Percentiles rank a stretch among this genome's conserved stretches.
These are phyloP conservation scores for Aurelia aurita complex sp. Pacific DNA, from an alignment of 30 jellyfish, hydroid and myxozoan species.

Conservation along the genomic window DNA sequence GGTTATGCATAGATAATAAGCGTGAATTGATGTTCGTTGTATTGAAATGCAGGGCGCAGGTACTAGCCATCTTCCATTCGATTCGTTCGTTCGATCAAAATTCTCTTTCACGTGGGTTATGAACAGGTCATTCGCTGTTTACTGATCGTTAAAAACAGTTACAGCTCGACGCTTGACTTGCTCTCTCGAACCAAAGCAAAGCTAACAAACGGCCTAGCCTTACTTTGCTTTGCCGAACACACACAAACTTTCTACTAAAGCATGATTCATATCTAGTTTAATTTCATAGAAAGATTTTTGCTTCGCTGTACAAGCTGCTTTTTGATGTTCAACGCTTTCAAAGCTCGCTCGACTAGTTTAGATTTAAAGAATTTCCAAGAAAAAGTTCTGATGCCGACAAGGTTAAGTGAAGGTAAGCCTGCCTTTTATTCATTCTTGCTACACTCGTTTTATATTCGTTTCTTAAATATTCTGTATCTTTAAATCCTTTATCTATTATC, in stretches of 20 bases:
- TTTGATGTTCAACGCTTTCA: no score
- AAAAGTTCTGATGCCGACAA: slow-evolving; percentile 52
- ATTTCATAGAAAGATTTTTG: background rate
- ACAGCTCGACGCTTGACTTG: slow-evolving; percentile 43
- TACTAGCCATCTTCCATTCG: slow-evolving; percentile 71
- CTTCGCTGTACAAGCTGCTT: no score
- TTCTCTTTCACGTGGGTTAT: slow-evolving; percentile 36
- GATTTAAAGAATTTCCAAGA: background rate
- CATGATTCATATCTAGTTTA: no score
- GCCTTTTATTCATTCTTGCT: no score
- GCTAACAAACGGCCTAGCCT: background rate
- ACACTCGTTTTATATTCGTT: background rate
- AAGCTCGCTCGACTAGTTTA: no score
- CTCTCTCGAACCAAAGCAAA: background rate
- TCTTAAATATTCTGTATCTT: slow-evolving; percentile 2
- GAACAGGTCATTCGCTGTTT: slow-evolving; percentile 67
- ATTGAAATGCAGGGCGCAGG: slow-evolving; percentile 66
- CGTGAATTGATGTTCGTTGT: slow-evolving; percentile 44
- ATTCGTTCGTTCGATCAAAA: background rate
- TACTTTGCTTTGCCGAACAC: background rate
- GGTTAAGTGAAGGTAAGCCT: slow-evolving; percentile 32
- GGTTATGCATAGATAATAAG: slow-evolving; percentile 45
- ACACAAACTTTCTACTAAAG: no score
- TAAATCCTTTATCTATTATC: background rate
- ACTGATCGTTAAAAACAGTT: slow-evolving; percentile 48